Base-by-base conservation (phyloP, 2,888 invertebrate species). In the Agrotis ipsilon region DNA sequence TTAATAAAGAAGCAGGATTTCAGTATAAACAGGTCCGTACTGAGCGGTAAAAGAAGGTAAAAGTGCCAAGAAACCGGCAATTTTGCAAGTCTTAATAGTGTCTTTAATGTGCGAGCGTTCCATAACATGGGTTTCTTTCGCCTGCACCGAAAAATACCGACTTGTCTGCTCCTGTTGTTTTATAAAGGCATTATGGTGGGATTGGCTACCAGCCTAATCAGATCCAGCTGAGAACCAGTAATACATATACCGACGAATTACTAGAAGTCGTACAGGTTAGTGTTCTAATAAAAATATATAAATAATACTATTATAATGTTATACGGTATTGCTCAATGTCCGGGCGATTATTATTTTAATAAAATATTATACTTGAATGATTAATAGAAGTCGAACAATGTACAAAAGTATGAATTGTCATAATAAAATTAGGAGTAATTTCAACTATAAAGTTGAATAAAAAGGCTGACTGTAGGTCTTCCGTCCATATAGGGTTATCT, bases 391-490 rank as follows among this genome's bases (percentile, higher is more conserved):
- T 82, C 73, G 77, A 85, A 80, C 70, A 82, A 88, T 88, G 88
- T 88, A 88, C 88, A 88, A 88, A 88, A 80, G 76, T 81, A 83
- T 88, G 78, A 86, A 82, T 82, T 84, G 84, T 86, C 83, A 86
- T 86, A 86, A 82, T 82, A 84, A 78, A 75, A 66, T 72, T 83
- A 84, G 62, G 24, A 58, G 57, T 76, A 73, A 65, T 61, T 65
- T 78, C 78, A 82, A 80, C 75, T 78, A 51, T 73, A 46, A 45
- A 66, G 68, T 77, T 82, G 51, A 81, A 75, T 51, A 55, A 72
- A 68, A 71, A 90, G 88, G 87, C 89, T 88, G 87, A 87, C 84
- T 85, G 57, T 82, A 80, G 66, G 88, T 87, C 87, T 89, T 89
- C 87, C 88, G 82, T 87, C 84, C 82, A 81, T 80, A 75, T 80